A percentile compares a stretch with the other conserved stretches of the same genome.
Conservation (phyloP, 2,888 invertebrate genomes). For the Onchidella celtica region DNA sequence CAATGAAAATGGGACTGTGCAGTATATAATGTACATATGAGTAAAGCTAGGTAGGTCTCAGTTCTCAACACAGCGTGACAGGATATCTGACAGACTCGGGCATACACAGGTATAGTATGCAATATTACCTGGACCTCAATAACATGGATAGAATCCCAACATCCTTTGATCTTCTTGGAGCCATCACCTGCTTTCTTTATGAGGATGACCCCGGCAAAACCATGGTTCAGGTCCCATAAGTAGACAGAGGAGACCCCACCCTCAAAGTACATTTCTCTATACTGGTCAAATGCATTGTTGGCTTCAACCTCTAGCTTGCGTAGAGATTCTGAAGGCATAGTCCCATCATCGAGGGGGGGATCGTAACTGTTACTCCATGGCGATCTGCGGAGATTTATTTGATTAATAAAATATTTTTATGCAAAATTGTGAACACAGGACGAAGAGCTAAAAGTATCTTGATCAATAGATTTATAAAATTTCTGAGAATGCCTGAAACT, state of each 20-base stretch:
- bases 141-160: constrained; percentile 99
- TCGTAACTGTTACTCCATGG: constrained; percentile 99
- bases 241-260: constrained; percentile 99
- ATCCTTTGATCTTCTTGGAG: constrained; percentile 98
- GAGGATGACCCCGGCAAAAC: constrained; percentile 96
- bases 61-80: no score
- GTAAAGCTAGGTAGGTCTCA: no score
- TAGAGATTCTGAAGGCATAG: constrained; percentile 97
- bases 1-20: no score
- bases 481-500: no score
- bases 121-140: constrained; percentile 95
- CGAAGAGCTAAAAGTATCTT: no score
- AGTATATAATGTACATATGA: no score
- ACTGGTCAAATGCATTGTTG: constrained; percentile 98
- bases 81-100: no score
- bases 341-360: constrained; percentile 98
- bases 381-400: no score
- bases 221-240: constrained; percentile 97
- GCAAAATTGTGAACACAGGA: no score
- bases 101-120: no score
- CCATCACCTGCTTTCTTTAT: constrained; percentile 99
- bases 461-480: no score
- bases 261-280: constrained; percentile 99
- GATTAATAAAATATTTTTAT: no score
- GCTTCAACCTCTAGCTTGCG: constrained; percentile 98